Evolutionary conservation across 2,113 vertebrate species (phyloP).

Genomic region (Cololabis saira): DNA sequence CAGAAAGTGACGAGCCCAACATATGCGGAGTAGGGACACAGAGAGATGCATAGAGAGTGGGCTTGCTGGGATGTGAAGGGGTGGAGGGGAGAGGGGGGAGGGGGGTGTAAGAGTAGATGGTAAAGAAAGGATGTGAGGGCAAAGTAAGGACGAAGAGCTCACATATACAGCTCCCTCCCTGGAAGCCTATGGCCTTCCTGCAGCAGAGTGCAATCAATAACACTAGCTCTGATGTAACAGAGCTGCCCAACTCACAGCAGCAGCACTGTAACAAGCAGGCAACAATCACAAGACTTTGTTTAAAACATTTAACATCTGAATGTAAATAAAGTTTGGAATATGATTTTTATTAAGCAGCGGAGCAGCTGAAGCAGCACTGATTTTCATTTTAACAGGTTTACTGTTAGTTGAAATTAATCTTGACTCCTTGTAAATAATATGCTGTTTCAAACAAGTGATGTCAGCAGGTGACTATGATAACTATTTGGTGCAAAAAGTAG

Average conservation of each 20-base stretch:
- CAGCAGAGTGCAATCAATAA: slow-evolving; percentile 36
- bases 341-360: too few species aligned
- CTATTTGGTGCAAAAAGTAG: too few species aligned
- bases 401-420: too few species aligned
- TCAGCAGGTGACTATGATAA: too few species aligned
- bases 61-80: slow-evolving; percentile 2
- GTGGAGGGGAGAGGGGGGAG: slow-evolving; percentile 3
- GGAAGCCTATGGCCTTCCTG: slow-evolving; percentile 46
- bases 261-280: neutral
- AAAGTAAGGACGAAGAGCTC: slow-evolving; percentile 46
- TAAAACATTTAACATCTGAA: too few species aligned
- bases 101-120: neutral
- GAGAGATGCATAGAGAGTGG: slow-evolving; percentile 77
- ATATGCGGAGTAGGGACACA: slow-evolving; percentile 37
- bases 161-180: slow-evolving; percentile 28
- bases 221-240: slow-evolving; percentile 13
- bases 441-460: too few species aligned
- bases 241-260: neutral
- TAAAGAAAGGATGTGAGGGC: slow-evolving; percentile 8
- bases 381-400: too few species aligned
- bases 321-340: too few species aligned
- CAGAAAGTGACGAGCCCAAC: slow-evolving; percentile 7
- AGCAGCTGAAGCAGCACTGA: too few species aligned
- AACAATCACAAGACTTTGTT: too few species aligned
- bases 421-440: too few species aligned